These are phyloP conservation scores for Orchesella flavescens DNA, from an alignment of 2,888 invertebrate species.

Conservation along the genomic window DNA sequence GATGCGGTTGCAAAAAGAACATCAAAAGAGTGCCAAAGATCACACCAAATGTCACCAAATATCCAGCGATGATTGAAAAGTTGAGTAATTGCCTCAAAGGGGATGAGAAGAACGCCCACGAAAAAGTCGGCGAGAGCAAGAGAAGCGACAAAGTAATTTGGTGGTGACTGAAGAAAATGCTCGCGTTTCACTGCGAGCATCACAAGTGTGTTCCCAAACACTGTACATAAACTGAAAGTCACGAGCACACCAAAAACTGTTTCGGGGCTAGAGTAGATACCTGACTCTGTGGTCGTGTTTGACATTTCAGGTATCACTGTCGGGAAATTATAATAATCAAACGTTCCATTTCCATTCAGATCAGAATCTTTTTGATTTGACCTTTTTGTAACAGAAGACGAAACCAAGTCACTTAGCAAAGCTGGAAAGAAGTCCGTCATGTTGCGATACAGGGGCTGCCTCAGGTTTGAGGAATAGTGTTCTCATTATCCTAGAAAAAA, in stretches of 20 bases:
- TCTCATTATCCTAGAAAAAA: too few relatives aligned
- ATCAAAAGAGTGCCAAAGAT: constrained; percentile 96
- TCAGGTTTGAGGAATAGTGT: not conserved
- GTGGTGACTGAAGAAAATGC: constrained; percentile 94
- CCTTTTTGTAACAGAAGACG: not conserved
- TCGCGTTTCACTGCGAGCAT: constrained; percentile 94
- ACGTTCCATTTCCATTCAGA: not conserved
- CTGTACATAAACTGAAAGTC: constrained; percentile 73
- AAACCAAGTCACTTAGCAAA: not conserved
- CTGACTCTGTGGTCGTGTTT: not conserved
- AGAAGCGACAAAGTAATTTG: constrained; percentile 97
- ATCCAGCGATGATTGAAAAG: constrained; percentile 92
- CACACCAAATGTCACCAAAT: constrained; percentile 96
- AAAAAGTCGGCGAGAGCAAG: constrained; percentile 96
- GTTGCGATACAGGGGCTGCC: not conserved
- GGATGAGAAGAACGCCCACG: constrained; percentile 97
- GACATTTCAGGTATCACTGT: not conserved
- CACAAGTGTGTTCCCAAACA: constrained; percentile 95
- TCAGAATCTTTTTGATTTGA: not conserved
- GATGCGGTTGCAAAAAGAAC: constrained; percentile 98
- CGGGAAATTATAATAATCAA: not conserved
- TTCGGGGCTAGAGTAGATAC: constrained; percentile 12
- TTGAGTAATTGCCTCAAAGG: constrained; percentile 92
- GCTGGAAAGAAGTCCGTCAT: not conserved
- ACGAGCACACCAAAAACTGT: constrained; percentile 40